Evolutionary conservation across 2,888 invertebrate genomes (phyloP), one percentile per base, ranked within the genome.

Genomic region (Zhuqinia jingwanae): DNA sequence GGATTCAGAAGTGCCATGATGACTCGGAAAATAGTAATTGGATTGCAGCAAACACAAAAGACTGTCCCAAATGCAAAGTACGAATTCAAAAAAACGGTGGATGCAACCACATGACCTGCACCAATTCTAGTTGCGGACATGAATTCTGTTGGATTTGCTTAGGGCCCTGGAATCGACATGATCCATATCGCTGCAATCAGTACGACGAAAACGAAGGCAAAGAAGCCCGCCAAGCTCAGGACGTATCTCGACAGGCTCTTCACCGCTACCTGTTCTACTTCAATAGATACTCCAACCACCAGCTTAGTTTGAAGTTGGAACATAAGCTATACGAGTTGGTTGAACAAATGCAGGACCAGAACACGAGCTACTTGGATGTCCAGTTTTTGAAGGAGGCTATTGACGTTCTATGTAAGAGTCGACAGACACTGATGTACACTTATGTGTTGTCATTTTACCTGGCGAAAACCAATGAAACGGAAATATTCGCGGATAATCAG

Each of bases 121-220:
- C 98, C 94, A 97, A 97, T 93, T 90, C 90, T 2, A 92, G 91
- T 83, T 99, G 99, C 93, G 97, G 97, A 93, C 96, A 97, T 68
- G 99, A 99, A 93, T 99, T 99, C 93, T 99, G 99, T 93, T 99
- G 99, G 99, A 98, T 99, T 36, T 99, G 99, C 92, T 95, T 99
- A 88, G 99, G 99, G 27, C 97, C 98, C 53, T 99, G 99, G 99
- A 98, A 98, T 92, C 99, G 99, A 0, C 99, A 99, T 92, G 98
- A 99, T 77, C 97, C 98, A 98, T 99, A 99, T 93, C 98, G 97
- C 92, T 99, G 99, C 92, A 99, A 99, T 93, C 95, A 98, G 92
- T 98, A 97, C 92, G 98, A 99, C 93, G 99, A 99, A 93, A 91
- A 92, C 84, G 91, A 92, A 93, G 91, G 93, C 5, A 11, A 10